A percentile compares a stretch with the other conserved stretches of the same genome.
phyloP scores from a whole-genome alignment of 1,140 invertebrate genomes.

The Drosophila malerkotliana region DNA sequence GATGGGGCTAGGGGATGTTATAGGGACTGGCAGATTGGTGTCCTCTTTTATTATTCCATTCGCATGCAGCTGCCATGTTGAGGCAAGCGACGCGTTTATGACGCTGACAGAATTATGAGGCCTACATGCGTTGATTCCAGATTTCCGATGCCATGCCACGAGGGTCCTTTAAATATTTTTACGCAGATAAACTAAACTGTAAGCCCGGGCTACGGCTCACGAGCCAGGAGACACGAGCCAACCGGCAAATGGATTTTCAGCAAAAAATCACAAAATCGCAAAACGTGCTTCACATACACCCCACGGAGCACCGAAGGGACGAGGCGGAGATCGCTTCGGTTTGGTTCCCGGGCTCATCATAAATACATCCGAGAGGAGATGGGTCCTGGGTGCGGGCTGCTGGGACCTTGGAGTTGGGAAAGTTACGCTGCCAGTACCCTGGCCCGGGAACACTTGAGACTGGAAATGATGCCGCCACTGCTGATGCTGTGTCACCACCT shows the following conservation, averaged over 20 bases:
- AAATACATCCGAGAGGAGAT: constrained; percentile 70
- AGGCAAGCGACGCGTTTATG: constrained; percentile 79
- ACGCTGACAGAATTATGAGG: constrained; percentile 81
- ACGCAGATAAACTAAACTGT: constrained; percentile 80
- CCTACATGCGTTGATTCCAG: constrained; percentile 80
- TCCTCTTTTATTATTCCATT: constrained; percentile 75
- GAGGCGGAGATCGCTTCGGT: constrained; percentile 20
- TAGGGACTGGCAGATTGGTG: constrained; percentile 42
- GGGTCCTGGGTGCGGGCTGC: not conserved
- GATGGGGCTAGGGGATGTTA: not conserved
- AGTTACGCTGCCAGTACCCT: constrained; percentile 3
- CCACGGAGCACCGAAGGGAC: not conserved
- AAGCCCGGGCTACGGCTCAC: constrained; percentile 35
- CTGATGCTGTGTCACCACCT: constrained; percentile 48
- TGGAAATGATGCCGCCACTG: constrained; percentile 10
- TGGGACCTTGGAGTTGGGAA: not conserved
- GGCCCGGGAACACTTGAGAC: constrained; percentile 55
- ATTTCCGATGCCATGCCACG: constrained; percentile 65
- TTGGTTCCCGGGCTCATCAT: constrained; percentile 60
- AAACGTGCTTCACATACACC: constrained; percentile 78
- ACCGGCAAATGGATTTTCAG: constrained; percentile 75
- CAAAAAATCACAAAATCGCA: constrained; percentile 75
- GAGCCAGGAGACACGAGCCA: constrained; percentile 10
- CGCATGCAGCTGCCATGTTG: constrained; percentile 77
- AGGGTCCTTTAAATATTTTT: constrained; percentile 77